Evolutionary conservation across 1,140 invertebrate species (phyloP).

Genomic region (Holcopasites calliopsidis): DNA sequence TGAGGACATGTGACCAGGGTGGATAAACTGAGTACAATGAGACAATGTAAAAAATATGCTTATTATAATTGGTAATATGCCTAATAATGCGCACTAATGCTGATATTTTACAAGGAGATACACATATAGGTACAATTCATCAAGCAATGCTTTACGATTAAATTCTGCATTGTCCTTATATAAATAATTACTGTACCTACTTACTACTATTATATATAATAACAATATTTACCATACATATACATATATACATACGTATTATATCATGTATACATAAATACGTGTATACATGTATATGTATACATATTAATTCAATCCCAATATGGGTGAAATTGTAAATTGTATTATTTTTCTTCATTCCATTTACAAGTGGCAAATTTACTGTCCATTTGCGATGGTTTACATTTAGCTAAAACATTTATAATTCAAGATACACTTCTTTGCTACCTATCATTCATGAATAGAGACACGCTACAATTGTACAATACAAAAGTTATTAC

Average conservation of each 20-base stretch:
- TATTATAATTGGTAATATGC: slow-evolving; percentile 76
- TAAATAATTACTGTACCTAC: slow-evolving; percentile 65
- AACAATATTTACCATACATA: slow-evolving; percentile 53
- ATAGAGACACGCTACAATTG: slow-evolving; percentile 45
- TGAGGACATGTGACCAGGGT: slow-evolving; percentile 48
- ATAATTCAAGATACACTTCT: slow-evolving; percentile 43
- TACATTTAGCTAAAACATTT: slow-evolving; percentile 51
- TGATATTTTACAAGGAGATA: slow-evolving; percentile 78
- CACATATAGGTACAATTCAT: slow-evolving; percentile 72
- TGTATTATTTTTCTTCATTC: slow-evolving; percentile 42
- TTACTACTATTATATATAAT: slow-evolving; percentile 61
- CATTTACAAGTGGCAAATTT: slow-evolving; percentile 58
- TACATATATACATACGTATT: not conserved
- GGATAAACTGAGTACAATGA: slow-evolving; percentile 68
- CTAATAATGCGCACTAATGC: slow-evolving; percentile 74
- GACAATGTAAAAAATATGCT: slow-evolving; percentile 78
- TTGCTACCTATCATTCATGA: slow-evolving; percentile 41
- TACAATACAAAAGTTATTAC: slow-evolving; percentile 29
- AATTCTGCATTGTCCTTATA: slow-evolving; percentile 65
- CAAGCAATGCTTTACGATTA: slow-evolving; percentile 67
- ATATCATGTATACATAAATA: not conserved
- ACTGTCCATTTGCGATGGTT: slow-evolving; percentile 40
- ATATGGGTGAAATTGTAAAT: slow-evolving; percentile 62
- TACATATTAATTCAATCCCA: slow-evolving; percentile 64
- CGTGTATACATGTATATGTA: slow-evolving; percentile 51